These are phyloP conservation scores for Sylvia borin DNA, from an alignment of 2,797 vertebrate species.

Conservation along the genomic window DNA sequence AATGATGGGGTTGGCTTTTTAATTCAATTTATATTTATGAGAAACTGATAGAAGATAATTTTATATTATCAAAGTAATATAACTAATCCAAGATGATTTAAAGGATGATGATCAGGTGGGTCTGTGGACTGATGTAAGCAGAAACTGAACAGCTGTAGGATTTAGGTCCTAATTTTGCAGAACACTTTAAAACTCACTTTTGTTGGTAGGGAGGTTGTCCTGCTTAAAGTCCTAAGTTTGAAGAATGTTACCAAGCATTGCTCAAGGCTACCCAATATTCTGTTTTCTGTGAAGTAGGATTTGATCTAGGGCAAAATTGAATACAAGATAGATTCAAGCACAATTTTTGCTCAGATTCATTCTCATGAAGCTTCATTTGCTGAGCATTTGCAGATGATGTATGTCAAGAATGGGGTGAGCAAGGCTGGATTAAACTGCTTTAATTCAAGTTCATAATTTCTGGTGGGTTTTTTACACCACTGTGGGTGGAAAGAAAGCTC, in stretches of 20 bases:
- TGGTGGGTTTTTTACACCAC: accelerated
- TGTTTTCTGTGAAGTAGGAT: neutral
- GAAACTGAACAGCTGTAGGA: neutral
- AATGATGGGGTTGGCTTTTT: conserved; percentile 19
- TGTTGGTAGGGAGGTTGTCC: neutral
- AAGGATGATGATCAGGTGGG: neutral
- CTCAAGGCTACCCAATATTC: neutral
- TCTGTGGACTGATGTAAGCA: neutral
- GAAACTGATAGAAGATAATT: conserved; percentile 32
- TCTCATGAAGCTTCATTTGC: neutral
- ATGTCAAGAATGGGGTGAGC: neutral
- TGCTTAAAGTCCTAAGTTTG: neutral
- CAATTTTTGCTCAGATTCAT: neutral
- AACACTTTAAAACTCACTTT: neutral
- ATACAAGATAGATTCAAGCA: neutral
- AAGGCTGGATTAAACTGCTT: neutral
- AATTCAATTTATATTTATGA: conserved; percentile 63
- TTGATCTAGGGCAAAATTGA: neutral
- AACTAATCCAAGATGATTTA: neutral
- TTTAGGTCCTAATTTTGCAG: neutral
- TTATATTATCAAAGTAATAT: conserved; percentile 16
- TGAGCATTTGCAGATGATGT: neutral
- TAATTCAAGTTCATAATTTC: neutral
- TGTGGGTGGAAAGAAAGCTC: neutral
- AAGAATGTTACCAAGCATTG: neutral